Evolutionary conservation across 2,113 vertebrate species (phyloP).

Genomic region (Tragelaphus scriptus): DNA sequence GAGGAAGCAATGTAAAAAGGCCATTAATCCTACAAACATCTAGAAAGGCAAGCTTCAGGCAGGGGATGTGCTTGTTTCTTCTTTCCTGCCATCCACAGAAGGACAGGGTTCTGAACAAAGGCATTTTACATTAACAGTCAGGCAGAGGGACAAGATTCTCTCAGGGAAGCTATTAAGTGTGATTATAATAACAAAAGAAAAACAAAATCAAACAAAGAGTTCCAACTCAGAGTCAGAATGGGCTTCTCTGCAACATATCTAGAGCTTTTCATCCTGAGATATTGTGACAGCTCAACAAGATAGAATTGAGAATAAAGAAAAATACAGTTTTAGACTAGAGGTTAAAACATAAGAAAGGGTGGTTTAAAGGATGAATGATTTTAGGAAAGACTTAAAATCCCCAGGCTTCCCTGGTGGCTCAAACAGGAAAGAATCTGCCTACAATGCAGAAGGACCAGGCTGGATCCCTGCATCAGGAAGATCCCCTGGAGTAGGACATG

Average conservation of each 20-base stretch:
- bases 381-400: not conserved
- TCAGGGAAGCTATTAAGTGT: not conserved
- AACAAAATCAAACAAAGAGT: not conserved
- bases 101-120: not conserved
- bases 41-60: not conserved
- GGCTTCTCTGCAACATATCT: not conserved
- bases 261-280: not conserved
- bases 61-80: not conserved
- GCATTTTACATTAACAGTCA: not conserved
- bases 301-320: not conserved
- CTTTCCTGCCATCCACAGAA: not conserved
- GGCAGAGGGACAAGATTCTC: not conserved
- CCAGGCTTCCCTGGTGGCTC: not conserved
- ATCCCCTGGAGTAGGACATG: not conserved
- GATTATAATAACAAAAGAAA: not conserved
- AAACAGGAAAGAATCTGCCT: not conserved
- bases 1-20: not conserved
- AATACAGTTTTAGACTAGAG: not conserved
- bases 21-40: not conserved
- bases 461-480: not conserved
- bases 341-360: not conserved
- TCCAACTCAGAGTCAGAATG: not conserved
- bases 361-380: not conserved
- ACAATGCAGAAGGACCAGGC: accelerated
- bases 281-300: not conserved